Evolutionary conservation across 2,113 vertebrate genomes (phyloP).

Genomic region (Chloropsis hardwickii): DNA sequence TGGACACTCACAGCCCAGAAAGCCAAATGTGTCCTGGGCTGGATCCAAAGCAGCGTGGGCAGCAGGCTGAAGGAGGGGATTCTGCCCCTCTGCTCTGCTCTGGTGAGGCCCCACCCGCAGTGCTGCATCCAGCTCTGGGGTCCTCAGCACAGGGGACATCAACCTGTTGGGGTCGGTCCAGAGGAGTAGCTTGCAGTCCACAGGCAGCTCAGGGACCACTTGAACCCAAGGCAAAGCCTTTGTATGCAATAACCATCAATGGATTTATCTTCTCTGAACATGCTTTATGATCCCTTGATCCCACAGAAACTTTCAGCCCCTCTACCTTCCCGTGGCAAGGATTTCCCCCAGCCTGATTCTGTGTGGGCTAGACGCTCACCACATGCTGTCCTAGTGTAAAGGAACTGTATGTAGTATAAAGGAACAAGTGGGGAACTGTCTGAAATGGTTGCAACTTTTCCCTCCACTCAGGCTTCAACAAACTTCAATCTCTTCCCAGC

Average conservation of each 20-base stretch:
- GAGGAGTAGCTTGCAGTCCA: neutral
- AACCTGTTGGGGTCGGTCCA: rapidly evolving
- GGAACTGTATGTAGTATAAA: neutral
- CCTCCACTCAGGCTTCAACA: neutral
- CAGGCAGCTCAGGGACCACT: neutral
- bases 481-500: neutral
- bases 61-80: neutral
- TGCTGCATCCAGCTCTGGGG: neutral
- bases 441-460: neutral
- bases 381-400: rapidly evolving
- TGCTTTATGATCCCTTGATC: neutral
- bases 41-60: rapidly evolving
- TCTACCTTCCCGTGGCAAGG: neutral
- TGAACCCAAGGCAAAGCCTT: neutral
- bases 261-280: neutral
- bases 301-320: neutral
- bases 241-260: neutral
- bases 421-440: neutral
- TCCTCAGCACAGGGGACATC: neutral
- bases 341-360: neutral
- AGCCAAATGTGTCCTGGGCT: rapidly evolving
- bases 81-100: neutral
- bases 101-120: neutral
- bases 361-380: neutral
- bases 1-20: neutral